Base-by-base conservation (phyloP, 2,113 vertebrate genomes). In the Rhagologus leucostigma region DNA sequence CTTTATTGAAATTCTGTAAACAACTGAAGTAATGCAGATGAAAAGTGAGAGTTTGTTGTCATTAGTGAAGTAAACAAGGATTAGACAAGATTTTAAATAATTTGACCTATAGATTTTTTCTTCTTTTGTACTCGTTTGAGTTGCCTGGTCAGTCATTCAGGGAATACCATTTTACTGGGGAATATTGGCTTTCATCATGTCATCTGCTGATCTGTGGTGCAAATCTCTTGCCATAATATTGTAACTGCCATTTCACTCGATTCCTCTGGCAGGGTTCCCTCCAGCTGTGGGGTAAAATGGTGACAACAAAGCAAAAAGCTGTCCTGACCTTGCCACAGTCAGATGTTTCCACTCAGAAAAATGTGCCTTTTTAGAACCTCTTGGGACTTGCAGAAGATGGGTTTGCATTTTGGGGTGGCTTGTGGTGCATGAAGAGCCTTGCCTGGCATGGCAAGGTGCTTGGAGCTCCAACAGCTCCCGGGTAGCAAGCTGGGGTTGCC, bases 161-260 rank as follows among this genome's bases (percentile, higher is more conserved):
- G 27, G 32, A 91, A 39, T 77, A 57, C 37, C 33, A 6, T 67
- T 86, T 83, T 88, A 35, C 49, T 49, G n/a, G 26, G 26, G 6
- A 91, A 44, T 87, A 39, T 18, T 93, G 32, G 50, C 92, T 78
- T 69, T 75, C 49, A 73, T 83, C 74, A 46, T 5, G 1, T 41
- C 55, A 81, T 46, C 37, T 69, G 46, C 79, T 57, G 69, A 64
- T 79, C 35, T 0, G 0, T 3, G 1, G 23, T 60, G 65, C 70
- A 55, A 29, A 60, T 76, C 3, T 2, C 6, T n/a, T 77, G 26
- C 63, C 35, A 3, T 82, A 65, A 16, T 57, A 63, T 16, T 92
- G 63, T 52, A 39, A 7, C 21, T 56, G 10, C 69, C 16, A 10
- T 56, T 78, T 81, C 50, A 52, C 18, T 70, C 0, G 0, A 5